These are phyloP conservation scores for Caenorhabditis zanzibari DNA, from an alignment of 2,888 invertebrate species.

Conservation along the genomic window DNA sequence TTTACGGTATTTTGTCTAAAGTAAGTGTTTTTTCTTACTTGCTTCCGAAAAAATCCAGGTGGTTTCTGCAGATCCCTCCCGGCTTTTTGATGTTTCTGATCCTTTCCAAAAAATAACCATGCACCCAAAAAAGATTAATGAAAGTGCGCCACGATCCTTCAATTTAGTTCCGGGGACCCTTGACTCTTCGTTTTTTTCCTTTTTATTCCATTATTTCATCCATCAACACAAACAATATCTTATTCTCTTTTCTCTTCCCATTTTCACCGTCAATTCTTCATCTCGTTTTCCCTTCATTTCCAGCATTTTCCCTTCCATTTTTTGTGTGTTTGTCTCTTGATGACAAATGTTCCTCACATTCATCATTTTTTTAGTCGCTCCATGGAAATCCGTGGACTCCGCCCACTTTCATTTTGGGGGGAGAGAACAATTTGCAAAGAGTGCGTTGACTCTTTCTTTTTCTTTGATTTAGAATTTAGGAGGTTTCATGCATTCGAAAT, in stretches of 20 bases:
- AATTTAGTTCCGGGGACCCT: slow-evolving; percentile 31
- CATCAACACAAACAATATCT: slow-evolving; percentile 38
- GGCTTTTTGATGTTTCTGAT: slow-evolving; percentile 16
- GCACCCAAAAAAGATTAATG: slow-evolving; percentile 56
- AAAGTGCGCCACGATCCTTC: slow-evolving; percentile 37
- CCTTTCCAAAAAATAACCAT: slow-evolving; percentile 7
- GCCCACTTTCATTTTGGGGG: slow-evolving; percentile 1
- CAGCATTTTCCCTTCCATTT: not conserved
- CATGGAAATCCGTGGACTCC: slow-evolving; percentile 33
- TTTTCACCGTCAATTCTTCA: slow-evolving; percentile 13
- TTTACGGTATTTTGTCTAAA: too few species aligned
- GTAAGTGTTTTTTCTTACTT: too few species aligned
- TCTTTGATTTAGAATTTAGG: slow-evolving; percentile 35
- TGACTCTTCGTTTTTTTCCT: not conserved
- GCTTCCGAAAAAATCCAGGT: not conserved
- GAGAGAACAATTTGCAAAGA: slow-evolving; percentile 18
- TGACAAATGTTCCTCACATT: slow-evolving; percentile 49
- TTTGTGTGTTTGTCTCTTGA: slow-evolving; percentile 37
- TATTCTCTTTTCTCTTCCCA: not conserved
- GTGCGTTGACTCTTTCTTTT: not conserved
- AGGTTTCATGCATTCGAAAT: slow-evolving; percentile 37
- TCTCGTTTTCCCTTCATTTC: slow-evolving; percentile 4
- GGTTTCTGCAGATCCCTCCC: not conserved
- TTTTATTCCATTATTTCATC: slow-evolving; percentile 13
- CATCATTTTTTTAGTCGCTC: slow-evolving; percentile 50